Base-by-base conservation (phyloP, 1,140 invertebrate genomes). In the Apis mellifera region DNA sequence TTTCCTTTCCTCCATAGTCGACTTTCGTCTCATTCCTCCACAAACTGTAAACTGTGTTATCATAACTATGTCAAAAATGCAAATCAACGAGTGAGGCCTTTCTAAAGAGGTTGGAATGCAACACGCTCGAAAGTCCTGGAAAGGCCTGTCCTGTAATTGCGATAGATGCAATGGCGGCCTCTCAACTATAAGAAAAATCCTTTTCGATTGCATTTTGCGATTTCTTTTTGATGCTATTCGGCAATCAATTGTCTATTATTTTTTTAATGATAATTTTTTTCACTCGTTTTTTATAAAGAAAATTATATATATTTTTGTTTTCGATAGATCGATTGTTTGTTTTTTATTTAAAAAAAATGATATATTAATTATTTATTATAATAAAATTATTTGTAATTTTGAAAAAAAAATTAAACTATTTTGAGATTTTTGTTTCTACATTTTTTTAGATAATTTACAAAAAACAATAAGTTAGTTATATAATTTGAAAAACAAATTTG, bases 11-110 rank as follows among this genome's bases (percentile, higher is more conserved):
- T n/a, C 7, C 12, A 9, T 73, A n/a, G n/a, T 9, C n/a, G 48
- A 12, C 52, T 54, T 23, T 78, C 32, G 21, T 52, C 75, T 54
- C 54, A 23, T 13, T 65, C 77, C 55, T 42, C 62, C 32, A 57
- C 70, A 26, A 26, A 73, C 70, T 76, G 74, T 78, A 60, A 72
- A 68, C 60, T 42, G 60, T 50, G 81, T 83, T 83, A 83, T 83
- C 82, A 72, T 42, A 69, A 54, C 60, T 83, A 83, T 78, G 76
- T 59, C 76, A 83, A 83, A 83, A 83, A 79, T 79, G 82, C 68
- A 32, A 83, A 79, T 79, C 76, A 42, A 60, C 57, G 74, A 81
- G 71, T 69, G 55, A 72, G 68, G 82, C 66, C 82, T 83, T 83
- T 83, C 82, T 83, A 83, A 83, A 83, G 69, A 52, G 42, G 48